A percentile compares a stretch with the other conserved stretches of the same genome.
Conservation (phyloP, 2,797 vertebrate species). For the Pseudopleuronectes americanus region DNA sequence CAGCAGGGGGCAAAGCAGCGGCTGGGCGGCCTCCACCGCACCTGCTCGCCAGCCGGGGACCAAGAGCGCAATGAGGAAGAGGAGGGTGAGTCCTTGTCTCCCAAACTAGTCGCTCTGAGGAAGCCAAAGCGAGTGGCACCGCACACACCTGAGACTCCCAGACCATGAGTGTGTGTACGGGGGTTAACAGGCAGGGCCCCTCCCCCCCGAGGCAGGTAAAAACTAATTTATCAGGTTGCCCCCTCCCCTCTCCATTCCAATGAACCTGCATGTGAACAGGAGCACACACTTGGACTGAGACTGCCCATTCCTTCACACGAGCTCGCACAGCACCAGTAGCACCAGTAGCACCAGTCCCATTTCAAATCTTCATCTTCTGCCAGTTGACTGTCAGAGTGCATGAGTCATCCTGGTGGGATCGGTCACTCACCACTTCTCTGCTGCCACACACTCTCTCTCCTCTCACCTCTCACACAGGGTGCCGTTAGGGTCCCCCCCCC, state of each 20-base stretch:
- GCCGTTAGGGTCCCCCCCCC: constrained; percentile 37
- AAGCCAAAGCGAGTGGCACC: constrained; percentile 78
- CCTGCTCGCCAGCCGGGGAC: constrained; percentile 86
- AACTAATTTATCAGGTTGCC: constrained; percentile 64
- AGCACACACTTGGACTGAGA: constrained; percentile 60
- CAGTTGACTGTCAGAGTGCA: constrained; percentile 47
- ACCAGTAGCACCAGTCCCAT: constrained; percentile 46
- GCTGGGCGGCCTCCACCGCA: constrained; percentile 78
- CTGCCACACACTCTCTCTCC: constrained; percentile 31
- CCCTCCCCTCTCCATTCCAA: constrained; percentile 46
- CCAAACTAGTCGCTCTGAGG: constrained; percentile 86
- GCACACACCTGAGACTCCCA: constrained; percentile 78
- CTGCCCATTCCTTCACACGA: constrained; percentile 44
- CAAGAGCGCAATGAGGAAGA: constrained; percentile 88
- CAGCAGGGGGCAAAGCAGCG: constrained; percentile 76
- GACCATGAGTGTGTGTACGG: constrained; percentile 79
- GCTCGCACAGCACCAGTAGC: constrained; percentile 36
- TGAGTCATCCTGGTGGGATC: constrained; percentile 58
- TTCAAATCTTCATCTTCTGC: constrained; percentile 42
- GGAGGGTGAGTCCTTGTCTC: constrained; percentile 89
- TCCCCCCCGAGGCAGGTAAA: constrained; percentile 78
- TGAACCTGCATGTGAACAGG: constrained; percentile 77
- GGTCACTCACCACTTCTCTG: constrained; percentile 35
- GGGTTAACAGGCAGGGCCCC: constrained; percentile 80
- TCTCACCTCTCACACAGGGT: constrained; percentile 35